Evolutionary conservation across 2,888 invertebrate genomes (phyloP).

Genomic region (Epinotia brunnichana): DNA sequence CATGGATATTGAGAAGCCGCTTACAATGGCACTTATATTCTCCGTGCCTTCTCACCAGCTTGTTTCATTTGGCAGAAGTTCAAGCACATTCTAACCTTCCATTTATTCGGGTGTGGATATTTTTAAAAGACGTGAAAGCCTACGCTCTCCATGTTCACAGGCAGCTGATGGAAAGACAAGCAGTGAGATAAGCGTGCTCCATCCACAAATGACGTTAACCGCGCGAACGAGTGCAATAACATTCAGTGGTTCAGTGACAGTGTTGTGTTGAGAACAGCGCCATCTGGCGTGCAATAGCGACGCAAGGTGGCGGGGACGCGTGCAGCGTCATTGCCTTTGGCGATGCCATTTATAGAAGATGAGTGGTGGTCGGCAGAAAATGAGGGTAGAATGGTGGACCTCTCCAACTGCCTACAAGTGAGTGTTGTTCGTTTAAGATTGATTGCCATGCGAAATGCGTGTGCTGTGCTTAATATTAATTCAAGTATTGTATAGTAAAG

Average conservation of each 20-base stretch:
- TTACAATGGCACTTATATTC: constrained; percentile 9
- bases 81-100: constrained; percentile 11
- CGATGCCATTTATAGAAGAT: constrained; percentile 98
- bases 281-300: constrained; percentile 65
- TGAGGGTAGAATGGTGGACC: constrained; percentile 96
- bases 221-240: constrained; percentile 34
- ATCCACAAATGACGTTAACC: constrained; percentile 38
- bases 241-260: constrained; percentile 39
- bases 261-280: constrained; percentile 37
- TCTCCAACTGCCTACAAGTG: constrained; percentile 94
- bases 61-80: neutral
- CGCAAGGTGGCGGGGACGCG: constrained; percentile 86
- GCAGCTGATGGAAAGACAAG: constrained; percentile 76
- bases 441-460: constrained; percentile 31
- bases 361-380: constrained; percentile 98
- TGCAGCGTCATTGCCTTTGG: constrained; percentile 86
- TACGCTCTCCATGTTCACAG: constrained; percentile 72
- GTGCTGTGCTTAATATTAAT: constrained; percentile 19
- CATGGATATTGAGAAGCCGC: constrained; percentile 11
- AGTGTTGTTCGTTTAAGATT: constrained; percentile 37
- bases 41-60: constrained; percentile 7
- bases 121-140: constrained; percentile 79
- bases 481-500: neutral
- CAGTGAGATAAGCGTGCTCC: constrained; percentile 79
- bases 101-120: constrained; percentile 26